Conservation (phyloP, 2,888 invertebrate species). For the Tillus elongatus region DNA sequence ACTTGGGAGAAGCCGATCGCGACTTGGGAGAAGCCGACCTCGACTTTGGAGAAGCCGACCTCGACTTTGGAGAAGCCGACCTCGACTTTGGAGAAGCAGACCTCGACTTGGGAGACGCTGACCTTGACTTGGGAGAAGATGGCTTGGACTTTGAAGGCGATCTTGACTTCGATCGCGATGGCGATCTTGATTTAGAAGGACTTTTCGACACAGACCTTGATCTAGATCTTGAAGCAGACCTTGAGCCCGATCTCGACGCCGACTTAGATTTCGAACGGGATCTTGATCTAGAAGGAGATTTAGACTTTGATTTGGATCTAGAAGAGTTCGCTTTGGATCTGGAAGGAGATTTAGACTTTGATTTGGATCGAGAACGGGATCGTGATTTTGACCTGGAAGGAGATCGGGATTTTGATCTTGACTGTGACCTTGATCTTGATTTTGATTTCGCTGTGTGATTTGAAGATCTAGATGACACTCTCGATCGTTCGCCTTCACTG, state of each 20-base stretch:
- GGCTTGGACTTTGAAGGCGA: conserved; percentile 29
- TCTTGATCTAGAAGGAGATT: conserved; percentile 43
- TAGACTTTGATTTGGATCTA: too few species aligned
- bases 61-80: too few species aligned
- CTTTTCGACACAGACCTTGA: conserved; percentile 30
- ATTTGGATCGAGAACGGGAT: conserved; percentile 41
- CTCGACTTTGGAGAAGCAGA: too few species aligned
- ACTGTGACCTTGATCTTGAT: conserved; percentile 29
- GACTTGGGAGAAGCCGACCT: conserved; percentile 19
- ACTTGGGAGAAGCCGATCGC: too few species aligned
- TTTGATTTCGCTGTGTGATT: conserved; percentile 30
- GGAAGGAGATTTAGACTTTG: too few species aligned
- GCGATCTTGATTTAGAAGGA: conserved; percentile 39
- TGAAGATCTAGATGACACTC: conserved; percentile 26
- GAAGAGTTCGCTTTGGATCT: conserved; percentile 37
- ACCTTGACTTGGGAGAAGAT: too few species aligned
- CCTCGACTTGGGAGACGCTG: too few species aligned
- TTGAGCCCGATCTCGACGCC: conserved; percentile 36
- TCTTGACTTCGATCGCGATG: conserved; percentile 33
- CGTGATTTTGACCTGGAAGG: conserved; percentile 32
- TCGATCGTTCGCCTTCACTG: conserved; percentile 39
- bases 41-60: too few species aligned
- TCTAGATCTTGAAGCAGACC: conserved; percentile 21
- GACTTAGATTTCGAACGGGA: conserved; percentile 38
- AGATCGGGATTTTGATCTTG: conserved; percentile 29